phyloP scores from a whole-genome alignment of 2,113 vertebrate genomes.

The Recurvirostra avosetta region DNA sequence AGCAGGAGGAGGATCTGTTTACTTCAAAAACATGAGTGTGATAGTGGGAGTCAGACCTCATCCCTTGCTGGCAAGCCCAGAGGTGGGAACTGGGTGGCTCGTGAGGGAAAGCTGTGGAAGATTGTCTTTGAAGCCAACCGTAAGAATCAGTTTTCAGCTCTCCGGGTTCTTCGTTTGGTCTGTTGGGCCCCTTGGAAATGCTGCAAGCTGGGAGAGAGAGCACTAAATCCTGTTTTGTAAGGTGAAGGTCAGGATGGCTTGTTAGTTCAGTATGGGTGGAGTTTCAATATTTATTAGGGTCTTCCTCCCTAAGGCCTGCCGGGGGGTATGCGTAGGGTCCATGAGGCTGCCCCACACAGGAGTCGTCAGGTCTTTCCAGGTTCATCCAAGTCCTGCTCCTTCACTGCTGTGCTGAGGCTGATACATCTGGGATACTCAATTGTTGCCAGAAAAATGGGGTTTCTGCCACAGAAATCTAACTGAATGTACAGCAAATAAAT shows the following conservation, averaged over 20 bases:
- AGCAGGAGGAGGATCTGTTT: not conserved
- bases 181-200: not conserved
- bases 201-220: not conserved
- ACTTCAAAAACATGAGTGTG: too few species aligned
- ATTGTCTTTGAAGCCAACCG: not conserved
- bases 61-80: not conserved
- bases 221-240: not conserved
- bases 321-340: accelerated
- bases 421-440: accelerated
- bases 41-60: not conserved
- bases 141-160: not conserved
- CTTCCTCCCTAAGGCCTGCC: not conserved
- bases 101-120: not conserved
- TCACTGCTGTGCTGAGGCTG: not conserved
- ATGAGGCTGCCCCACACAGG: accelerated
- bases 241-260: not conserved
- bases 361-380: too few species aligned
- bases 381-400: not conserved
- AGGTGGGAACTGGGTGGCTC: too few species aligned
- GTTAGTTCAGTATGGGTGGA: not conserved
- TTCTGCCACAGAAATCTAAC: not conserved
- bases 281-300: not conserved
- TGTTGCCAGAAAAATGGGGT: not conserved
- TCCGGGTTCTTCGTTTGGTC: not conserved
- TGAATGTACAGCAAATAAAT: not conserved